Evolutionary conservation across 2,888 invertebrate species (phyloP).

Genomic region (Physocephala rufipes): DNA sequence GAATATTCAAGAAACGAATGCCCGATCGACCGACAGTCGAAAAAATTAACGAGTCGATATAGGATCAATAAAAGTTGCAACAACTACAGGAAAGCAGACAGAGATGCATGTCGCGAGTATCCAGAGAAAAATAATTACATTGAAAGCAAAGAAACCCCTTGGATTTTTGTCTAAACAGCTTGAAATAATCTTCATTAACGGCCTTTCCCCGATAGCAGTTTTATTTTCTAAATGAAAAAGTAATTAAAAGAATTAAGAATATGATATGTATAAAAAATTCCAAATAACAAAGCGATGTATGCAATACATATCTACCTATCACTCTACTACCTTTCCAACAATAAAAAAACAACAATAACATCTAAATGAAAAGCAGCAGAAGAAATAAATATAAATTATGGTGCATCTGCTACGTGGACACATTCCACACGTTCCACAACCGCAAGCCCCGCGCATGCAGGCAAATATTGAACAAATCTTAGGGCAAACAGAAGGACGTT

Average conservation of each 20-base stretch:
- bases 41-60: not conserved
- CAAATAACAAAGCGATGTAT: not conserved
- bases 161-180: no score
- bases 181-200: no score
- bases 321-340: not conserved
- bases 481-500: not conserved
- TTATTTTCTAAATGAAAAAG: no score
- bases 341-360: constrained; percentile 17
- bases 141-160: not conserved
- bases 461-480: not conserved
- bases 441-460: constrained; percentile 1
- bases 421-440: constrained; percentile 39
- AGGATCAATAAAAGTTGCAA: not conserved
- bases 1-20: no score
- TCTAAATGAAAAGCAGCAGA: no score
- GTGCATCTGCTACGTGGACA: constrained; percentile 40
- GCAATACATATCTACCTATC: not conserved
- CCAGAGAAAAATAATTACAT: not conserved
- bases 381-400: no score
- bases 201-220: no score
- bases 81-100: not conserved
- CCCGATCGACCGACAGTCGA: no score
- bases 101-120: constrained; percentile 18
- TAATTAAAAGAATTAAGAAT: not conserved
- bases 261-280: not conserved